A percentile compares a stretch with the other conserved stretches of the same genome.
These are phyloP conservation scores for Drosophila paranaensis DNA, from an alignment of 2,888 invertebrate species.

Conservation along the genomic window DNA sequence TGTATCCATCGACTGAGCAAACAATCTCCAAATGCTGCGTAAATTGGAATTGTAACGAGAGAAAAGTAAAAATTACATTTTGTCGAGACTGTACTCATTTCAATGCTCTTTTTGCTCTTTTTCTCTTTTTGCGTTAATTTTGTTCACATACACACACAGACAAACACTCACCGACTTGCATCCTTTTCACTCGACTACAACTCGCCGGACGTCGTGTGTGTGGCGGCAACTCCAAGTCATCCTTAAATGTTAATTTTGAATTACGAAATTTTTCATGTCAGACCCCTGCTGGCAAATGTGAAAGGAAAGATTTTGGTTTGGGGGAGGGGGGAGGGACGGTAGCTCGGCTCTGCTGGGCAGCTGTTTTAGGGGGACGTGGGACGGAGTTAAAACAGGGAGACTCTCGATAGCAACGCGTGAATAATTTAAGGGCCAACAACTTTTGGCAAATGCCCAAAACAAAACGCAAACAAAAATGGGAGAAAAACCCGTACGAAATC, in stretches of 20 bases:
- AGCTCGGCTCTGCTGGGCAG: neutral
- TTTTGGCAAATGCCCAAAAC: slow-evolving; percentile 61
- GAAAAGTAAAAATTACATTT: slow-evolving; percentile 58
- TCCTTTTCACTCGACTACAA: slow-evolving; percentile 56
- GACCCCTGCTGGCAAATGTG: slow-evolving; percentile 46
- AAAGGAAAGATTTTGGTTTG: slow-evolving; percentile 17
- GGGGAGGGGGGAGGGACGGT: neutral
- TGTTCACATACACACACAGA: slow-evolving; percentile 45
- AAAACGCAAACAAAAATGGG: slow-evolving; percentile 17
- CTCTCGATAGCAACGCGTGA: slow-evolving; percentile 60
- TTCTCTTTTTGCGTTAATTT: slow-evolving; percentile 69
- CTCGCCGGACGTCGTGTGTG: slow-evolving; percentile 39
- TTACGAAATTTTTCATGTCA: slow-evolving; percentile 78
- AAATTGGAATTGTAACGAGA: slow-evolving; percentile 51
- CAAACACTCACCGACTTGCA: slow-evolving; percentile 24
- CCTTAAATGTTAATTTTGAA: slow-evolving; percentile 81
- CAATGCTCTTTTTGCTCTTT: slow-evolving; percentile 47
- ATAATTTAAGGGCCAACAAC: slow-evolving; percentile 75
- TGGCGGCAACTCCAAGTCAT: slow-evolving; percentile 75
- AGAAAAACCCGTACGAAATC: slow-evolving; percentile 24
- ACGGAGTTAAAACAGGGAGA: slow-evolving; percentile 8
- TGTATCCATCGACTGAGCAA: slow-evolving; percentile 39
- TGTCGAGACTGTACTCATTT: slow-evolving; percentile 70
- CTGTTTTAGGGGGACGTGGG: neutral
- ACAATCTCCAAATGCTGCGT: slow-evolving; percentile 72